Evolutionary conservation across 37 sponge, comb jelly and placozoan species (phyloP), one percentile per base, ranked within the genome.

Genomic region (Geodia barretti): DNA sequence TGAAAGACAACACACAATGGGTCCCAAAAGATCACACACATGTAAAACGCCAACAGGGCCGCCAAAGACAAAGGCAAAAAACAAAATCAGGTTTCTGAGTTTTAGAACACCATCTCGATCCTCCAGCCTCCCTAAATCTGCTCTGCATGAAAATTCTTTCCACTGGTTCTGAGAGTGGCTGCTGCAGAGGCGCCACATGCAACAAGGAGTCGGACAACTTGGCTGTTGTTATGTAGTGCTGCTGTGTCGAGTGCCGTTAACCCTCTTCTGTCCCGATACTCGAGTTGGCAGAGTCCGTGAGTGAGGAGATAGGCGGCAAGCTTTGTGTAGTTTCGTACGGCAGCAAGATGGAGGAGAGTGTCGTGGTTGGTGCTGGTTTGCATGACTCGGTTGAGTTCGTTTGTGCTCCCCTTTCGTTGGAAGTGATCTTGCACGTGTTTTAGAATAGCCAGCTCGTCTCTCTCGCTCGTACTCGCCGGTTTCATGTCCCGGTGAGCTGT

Each of bases 201-300:
- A 14, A 78, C 41, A 28, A 92, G 84, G 1, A 92, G 81, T 0
- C 83, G 2, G 0, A 41, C 65, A n/a, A 87, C 72, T 28, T 92
- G 88, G 14, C 84, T 3, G 41, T 70, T 81, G 78, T 79, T 84
- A 82, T 85, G 71, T 62, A 77, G 85, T 34, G 82, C 77, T 14
- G 92, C 92, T 24, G 76, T 77, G 78, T 92, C 88, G 1, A 92
- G 65, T 3, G 92, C 39, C 0, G 84, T 92, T 84, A 84, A 92
- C 9, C 92, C 88, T 20, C 41, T 71, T 0, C 68, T 54, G 69
- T 92, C 88, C 77, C 82, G 68, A 1, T 17, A 29, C 4, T 88
- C 85, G 17, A 65, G 7, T 8, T 78, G 34, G 0, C 78, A 41
- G 0, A 81, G 75, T 14, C 72, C 33, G 59, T 79, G 62, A 1